Evolutionary conservation across 2,113 vertebrate species (phyloP), one percentile per base, ranked within the genome.

Genomic region (Chiloscyllium plagiosum): DNA sequence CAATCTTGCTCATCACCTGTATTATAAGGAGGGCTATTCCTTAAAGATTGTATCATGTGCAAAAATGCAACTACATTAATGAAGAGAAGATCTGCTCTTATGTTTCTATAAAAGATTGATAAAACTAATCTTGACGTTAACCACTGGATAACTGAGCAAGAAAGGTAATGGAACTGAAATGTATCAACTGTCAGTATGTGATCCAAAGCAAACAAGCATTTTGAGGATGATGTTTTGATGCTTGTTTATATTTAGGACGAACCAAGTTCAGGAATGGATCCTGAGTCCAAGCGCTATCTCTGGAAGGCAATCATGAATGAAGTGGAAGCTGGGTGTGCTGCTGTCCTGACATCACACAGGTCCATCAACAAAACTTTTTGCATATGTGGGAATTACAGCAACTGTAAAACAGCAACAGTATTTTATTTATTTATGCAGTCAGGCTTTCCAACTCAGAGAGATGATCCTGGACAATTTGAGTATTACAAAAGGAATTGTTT

Each of bases 221-320:
- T 24, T 96, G 47, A 61, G 95, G 33, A 26, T 80, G 19, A 96
- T 68, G 29, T 47, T 90, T 87, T 83, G 37, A 29, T 26, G 50
- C 7, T 52, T 96, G 13, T 95, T 95, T 61, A 68, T 47, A 66
- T 22, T 0, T 90, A 98, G 98, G 98, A 98, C 69, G 98, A 98
- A 33, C 97, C 98, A 76, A 98, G 98, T 83, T 98, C 97, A 1
- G 98, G 98, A 10, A 98, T 98, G 98, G 98, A 98, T 95, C 97
- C 97, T 17, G 97, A 97, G 93, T 98, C 97, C 29, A 98, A 98
- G 95, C 96, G 97, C 0, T 96, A 96, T 78, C 97, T 98, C 89
- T 98, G 98, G 98, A 96, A 97, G 94, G 96, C 96, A 0, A 96
- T 98, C 6, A 72, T 90, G 26, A 96, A 97, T 61, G 97, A 98